phyloP scores from a whole-genome alignment of 2,113 vertebrate genomes.

The Danionella cerebrum region DNA sequence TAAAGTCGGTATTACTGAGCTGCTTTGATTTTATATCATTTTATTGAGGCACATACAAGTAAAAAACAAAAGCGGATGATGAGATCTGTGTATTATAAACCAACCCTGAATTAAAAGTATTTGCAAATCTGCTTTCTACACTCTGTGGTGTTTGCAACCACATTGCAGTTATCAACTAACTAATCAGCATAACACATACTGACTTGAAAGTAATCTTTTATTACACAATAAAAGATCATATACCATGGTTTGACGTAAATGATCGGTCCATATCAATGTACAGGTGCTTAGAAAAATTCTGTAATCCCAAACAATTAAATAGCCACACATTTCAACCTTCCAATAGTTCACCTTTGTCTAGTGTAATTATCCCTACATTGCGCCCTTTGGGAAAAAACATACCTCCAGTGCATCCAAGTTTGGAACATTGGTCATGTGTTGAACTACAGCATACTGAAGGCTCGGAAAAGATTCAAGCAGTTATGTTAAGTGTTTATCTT shows the following conservation, averaged over 20 bases:
- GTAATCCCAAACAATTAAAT: conserved; percentile 34
- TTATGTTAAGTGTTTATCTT: no score
- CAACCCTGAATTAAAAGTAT: no score
- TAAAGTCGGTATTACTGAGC: no score
- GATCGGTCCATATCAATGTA: conserved; percentile 64
- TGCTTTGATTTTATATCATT: no score
- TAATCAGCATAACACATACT: background rate
- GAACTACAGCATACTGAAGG: conserved; percentile 28
- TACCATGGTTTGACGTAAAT: conserved; percentile 61
- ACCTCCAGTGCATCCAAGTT: conserved; percentile 33
- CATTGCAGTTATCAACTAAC: background rate
- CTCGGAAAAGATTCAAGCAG: background rate
- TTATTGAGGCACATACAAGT: no score
- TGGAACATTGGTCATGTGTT: conserved; percentile 11
- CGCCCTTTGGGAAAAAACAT: conserved; percentile 43
- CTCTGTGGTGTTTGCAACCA: no score
- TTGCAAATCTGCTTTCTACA: no score
- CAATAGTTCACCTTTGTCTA: conserved; percentile 21
- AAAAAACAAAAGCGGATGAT: no score
- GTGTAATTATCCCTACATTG: conserved; percentile 32
- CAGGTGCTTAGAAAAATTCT: conserved; percentile 52
- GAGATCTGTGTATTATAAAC: no score
- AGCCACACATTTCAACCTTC: conserved; percentile 37
- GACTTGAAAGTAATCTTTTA: conserved; percentile 64
- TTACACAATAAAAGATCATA: conserved; percentile 71